These are phyloP conservation scores for Denticeps clupeoides DNA, from an alignment of 2,797 vertebrate genomes.

Conservation along the genomic window DNA sequence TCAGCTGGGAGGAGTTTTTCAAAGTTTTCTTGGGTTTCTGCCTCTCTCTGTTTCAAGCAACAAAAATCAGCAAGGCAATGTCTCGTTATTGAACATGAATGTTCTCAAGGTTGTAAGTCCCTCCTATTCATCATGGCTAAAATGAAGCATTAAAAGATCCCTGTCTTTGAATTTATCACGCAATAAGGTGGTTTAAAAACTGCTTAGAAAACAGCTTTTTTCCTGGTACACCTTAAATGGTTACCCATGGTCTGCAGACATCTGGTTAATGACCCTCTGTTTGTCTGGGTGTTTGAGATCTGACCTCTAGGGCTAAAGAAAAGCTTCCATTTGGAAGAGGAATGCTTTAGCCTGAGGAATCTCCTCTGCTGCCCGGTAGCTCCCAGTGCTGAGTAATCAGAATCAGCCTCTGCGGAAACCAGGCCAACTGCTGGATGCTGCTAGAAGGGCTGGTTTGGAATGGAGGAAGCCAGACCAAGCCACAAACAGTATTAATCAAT, in stretches of 20 bases:
- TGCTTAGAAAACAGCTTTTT: neutral
- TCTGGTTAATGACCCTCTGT: constrained; percentile 15
- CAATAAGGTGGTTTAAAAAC: no score
- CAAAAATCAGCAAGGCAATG: no score
- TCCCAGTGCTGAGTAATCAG: constrained; percentile 32
- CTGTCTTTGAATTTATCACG: no score
- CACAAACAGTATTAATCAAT: constrained; percentile 9
- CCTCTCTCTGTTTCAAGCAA: neutral
- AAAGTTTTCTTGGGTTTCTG: neutral
- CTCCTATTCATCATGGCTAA: no score
- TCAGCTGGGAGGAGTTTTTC: constrained; percentile 17
- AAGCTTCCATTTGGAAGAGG: constrained; percentile 23
- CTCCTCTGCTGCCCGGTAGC: constrained; percentile 11
- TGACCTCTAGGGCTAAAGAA: constrained; percentile 14
- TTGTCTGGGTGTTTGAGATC: neutral
- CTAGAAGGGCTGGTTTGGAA: constrained; percentile 4
- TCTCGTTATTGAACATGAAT: no score
- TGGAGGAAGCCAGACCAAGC: constrained; percentile 1
- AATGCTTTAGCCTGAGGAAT: constrained; percentile 22
- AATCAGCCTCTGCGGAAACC: constrained; percentile 12
- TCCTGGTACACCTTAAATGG: neutral
- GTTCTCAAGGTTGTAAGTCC: no score
- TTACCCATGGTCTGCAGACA: constrained; percentile 7
- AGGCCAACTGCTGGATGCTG: constrained; percentile 15
- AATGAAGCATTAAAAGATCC: no score